Base-by-base conservation (phyloP, 2,797 vertebrate genomes). In the Cossypha heuglini region DNA sequence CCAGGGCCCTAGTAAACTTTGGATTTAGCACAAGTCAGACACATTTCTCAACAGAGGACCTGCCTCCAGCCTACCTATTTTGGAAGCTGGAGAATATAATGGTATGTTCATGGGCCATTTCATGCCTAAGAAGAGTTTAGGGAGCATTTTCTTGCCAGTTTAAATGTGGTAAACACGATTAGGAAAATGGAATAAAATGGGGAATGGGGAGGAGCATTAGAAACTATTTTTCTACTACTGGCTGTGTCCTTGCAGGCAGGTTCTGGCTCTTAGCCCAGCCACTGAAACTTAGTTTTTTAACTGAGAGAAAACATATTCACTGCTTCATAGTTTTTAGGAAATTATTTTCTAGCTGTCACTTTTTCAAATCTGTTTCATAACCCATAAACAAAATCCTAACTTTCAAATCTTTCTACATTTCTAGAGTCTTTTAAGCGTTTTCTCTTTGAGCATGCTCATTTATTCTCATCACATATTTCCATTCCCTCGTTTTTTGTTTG, bases 171-270 rank as follows among this genome's bases (percentile, higher is more conserved):
- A 82, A 90, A 54, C 1, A 3, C 35, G 13, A 68, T 49, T n/a
- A 82, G 16, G 13, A 82, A 84, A 94, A 61, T 3, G 75, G 16
- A 79, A 75, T 63, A 33, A 86, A 81, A 71, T 6, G 15, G 7
- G 9, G 2, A 1, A 9, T 20, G 3, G 0, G 9, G 8, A 28
- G 2, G 6, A 62, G 8, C 5, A 28, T 38, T 62, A 43, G 6
- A 68, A 90, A 28, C 14, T 72, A 13, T 21, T 81, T 87, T 69
- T n/a, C 4, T 51, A 67, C 15, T 72, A 13, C n/a, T 7, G 31
- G 4, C 8, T 91, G 9, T 52, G 14, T 5, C 11, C 24, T 82
- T 62, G 22, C 15, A 88, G 51, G 54, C 13, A 58, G 19, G 21
- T 58, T 74, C 31, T 91, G 28, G 4, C 31, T 37, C 15, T 37